Conservation (phyloP, 2,797 vertebrate genomes). For the Coregonus sp. region DNA sequence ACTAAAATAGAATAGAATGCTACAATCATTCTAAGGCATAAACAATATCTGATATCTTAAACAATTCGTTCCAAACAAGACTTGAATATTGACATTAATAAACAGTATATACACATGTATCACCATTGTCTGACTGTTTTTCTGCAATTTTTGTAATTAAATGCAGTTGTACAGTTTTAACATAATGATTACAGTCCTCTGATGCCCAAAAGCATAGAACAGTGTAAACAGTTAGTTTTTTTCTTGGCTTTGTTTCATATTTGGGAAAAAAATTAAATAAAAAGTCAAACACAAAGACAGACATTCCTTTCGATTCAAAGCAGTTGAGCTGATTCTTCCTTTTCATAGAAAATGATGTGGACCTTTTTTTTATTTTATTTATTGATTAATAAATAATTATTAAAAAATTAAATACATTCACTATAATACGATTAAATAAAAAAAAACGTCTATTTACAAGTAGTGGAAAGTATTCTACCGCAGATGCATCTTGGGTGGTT, state of each 20-base stretch:
- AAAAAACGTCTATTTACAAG: constrained; percentile 92
- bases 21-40: constrained; percentile 99
- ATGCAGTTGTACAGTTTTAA: constrained; percentile 94
- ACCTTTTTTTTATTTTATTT: constrained; percentile 74
- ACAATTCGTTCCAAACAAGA: constrained; percentile 99
- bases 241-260: constrained; percentile 99
- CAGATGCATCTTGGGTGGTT: constrained; percentile 93
- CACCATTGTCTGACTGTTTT: constrained; percentile 86
- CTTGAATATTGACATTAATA: constrained; percentile 99
- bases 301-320: constrained; percentile 99
- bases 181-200: constrained; percentile 83
- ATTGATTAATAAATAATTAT: constrained; percentile 99
- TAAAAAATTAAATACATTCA: constrained; percentile 99
- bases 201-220: constrained; percentile 90
- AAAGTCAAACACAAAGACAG: constrained; percentile 71
- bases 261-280: constrained; percentile 77
- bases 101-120: constrained; percentile 98
- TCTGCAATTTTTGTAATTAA: constrained; percentile 94
- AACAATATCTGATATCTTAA: constrained; percentile 98
- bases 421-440: constrained; percentile 99
- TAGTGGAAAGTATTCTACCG: constrained; percentile 94
- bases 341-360: constrained; percentile 99
- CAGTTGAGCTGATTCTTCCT: constrained; percentile 99
- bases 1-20: constrained; percentile 99
- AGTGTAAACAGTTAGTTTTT: constrained; percentile 97